phyloP scores from a whole-genome alignment of 2,888 invertebrate genomes.

The Drosophila nr. fundita region DNA sequence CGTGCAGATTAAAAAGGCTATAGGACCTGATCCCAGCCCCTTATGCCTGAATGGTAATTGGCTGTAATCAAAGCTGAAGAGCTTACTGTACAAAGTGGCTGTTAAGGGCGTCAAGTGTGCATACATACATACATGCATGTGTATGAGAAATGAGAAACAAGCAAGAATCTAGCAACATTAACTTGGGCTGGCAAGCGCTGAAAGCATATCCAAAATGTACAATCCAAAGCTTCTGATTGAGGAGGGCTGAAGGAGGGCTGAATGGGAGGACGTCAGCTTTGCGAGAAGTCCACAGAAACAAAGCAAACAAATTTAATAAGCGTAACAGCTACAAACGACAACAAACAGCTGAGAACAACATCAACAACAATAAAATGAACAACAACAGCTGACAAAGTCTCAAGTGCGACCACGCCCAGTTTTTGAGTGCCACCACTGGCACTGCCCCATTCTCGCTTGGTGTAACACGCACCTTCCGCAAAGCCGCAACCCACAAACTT shows the following conservation, averaged over 20 bases:
- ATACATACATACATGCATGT: background rate
- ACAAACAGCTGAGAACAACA: slow-evolving; percentile 27
- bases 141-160: slow-evolving; percentile 2
- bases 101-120: background rate
- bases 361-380: slow-evolving; percentile 5
- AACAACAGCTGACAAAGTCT: slow-evolving; percentile 38
- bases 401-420: slow-evolving; percentile 54
- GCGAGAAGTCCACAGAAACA: slow-evolving; percentile 15
- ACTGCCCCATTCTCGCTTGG: background rate
- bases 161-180: slow-evolving; percentile 9
- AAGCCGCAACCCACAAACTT: background rate
- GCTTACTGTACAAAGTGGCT: background rate
- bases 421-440: slow-evolving; percentile 18
- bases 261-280: background rate
- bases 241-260: background rate
- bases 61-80: slow-evolving; percentile 8
- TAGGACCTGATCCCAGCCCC: no score
- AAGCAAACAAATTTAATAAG: slow-evolving; percentile 62
- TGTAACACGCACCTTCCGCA: background rate
- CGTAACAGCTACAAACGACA: slow-evolving; percentile 49
- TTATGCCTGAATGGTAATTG: background rate
- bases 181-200: slow-evolving; percentile 1
- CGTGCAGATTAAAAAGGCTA: background rate
- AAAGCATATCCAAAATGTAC: slow-evolving; percentile 33
- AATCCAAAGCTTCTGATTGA: slow-evolving; percentile 24